Evolutionary conservation across 2,888 invertebrate genomes (phyloP).

Genomic region (Sclerodermus sp.): DNA sequence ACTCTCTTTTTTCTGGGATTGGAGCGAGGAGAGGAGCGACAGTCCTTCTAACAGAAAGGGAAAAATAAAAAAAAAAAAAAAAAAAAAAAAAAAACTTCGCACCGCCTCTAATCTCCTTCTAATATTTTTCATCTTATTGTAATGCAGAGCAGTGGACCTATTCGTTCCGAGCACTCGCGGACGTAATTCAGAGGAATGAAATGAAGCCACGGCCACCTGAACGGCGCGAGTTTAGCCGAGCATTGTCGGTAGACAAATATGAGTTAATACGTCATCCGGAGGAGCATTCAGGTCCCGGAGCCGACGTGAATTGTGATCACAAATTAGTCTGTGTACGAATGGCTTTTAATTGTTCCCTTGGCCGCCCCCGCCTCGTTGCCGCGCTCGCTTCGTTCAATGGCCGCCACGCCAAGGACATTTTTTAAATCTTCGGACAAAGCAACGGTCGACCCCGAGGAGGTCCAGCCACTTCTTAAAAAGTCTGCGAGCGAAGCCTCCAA

Average conservation of each 20-base stretch:
- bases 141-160: constrained; percentile 27
- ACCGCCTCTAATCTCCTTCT: no score
- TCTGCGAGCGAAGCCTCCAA: no score
- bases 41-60: no score
- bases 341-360: constrained; percentile 48
- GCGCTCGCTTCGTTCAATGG: constrained; percentile 3
- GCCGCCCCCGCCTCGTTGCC: constrained; percentile 2
- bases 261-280: constrained; percentile 54
- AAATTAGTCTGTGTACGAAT: constrained; percentile 50
- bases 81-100: no score
- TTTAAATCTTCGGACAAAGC: no score
- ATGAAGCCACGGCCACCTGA: constrained; percentile 51
- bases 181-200: constrained; percentile 38
- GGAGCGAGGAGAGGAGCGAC: no score
- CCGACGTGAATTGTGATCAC: constrained; percentile 46
- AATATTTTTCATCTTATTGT: constrained; percentile 23
- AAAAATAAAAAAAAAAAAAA: no score
- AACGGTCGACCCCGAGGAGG: no score
- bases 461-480: no score
- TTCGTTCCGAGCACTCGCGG: constrained; percentile 20
- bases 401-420: no score
- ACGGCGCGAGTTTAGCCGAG: constrained; percentile 43
- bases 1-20: no score
- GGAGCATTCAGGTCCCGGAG: constrained; percentile 38
- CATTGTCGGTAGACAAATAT: constrained; percentile 54